Conservation (phyloP, 2,797 vertebrate species). For the Thalassophryne amazonica region DNA sequence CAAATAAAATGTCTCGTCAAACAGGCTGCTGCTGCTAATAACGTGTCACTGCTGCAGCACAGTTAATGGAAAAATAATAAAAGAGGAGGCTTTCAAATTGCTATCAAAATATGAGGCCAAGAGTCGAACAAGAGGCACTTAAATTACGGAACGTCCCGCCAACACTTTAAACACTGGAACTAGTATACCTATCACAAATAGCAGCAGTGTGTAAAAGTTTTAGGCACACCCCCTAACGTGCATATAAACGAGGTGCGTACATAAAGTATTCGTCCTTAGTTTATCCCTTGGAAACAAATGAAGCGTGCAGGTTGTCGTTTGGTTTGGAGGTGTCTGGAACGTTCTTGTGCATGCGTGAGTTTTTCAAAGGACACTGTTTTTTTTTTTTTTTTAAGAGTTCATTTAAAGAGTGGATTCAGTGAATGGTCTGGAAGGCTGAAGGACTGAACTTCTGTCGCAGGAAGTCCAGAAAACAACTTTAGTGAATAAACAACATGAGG, state of each 20-base stretch:
- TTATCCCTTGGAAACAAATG: too few relatives aligned
- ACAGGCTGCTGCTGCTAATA: constrained; percentile 25
- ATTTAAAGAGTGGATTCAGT: constrained; percentile 42
- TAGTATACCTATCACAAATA: too few relatives aligned
- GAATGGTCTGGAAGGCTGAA: constrained; percentile 12
- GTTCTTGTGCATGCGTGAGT: too few relatives aligned
- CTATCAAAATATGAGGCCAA: constrained; percentile 32
- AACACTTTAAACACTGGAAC: too few relatives aligned
- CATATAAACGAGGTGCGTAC: too few relatives aligned
- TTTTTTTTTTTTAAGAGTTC: too few relatives aligned
- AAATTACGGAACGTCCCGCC: not conserved
- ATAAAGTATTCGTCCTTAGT: too few relatives aligned
- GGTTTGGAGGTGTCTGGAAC: too few relatives aligned
- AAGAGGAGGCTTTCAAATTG: constrained; percentile 21
- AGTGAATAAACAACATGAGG: constrained; percentile 41
- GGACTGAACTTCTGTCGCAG: constrained; percentile 26
- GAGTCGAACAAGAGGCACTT: not conserved
- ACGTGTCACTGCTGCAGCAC: constrained; percentile 11
- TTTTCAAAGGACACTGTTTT: too few relatives aligned
- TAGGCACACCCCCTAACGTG: too few relatives aligned
- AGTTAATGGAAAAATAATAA: constrained; percentile 30
- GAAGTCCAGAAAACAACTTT: constrained; percentile 23
- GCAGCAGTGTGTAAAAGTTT: too few relatives aligned
- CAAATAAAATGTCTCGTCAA: constrained; percentile 9
- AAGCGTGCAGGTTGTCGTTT: too few relatives aligned